phyloP scores from a whole-genome alignment of 2,888 invertebrate species.

The Drosophila lutescens region DNA sequence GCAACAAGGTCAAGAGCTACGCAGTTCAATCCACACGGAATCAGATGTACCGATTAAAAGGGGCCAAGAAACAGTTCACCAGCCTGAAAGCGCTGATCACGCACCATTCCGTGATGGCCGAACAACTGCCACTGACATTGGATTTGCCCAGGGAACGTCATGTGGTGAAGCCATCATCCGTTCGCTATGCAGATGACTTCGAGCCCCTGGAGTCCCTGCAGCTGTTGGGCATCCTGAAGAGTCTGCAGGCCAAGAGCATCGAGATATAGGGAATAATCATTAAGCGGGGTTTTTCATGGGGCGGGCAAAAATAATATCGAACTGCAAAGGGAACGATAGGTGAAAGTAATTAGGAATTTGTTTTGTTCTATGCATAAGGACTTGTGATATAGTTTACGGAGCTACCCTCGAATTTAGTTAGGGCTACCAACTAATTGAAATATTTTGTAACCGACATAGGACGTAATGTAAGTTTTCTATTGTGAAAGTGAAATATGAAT shows the following conservation, averaged over 20 bases:
- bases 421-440: slow-evolving; percentile 39
- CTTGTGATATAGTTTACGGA: slow-evolving; percentile 67
- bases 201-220: slow-evolving; percentile 89
- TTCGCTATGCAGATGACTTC: slow-evolving; percentile 89
- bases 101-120: slow-evolving; percentile 98
- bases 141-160: slow-evolving; percentile 87
- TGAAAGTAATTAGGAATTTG: slow-evolving; percentile 57
- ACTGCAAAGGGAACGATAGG: slow-evolving; percentile 75
- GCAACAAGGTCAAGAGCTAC: slow-evolving; percentile 68
- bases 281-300: slow-evolving; percentile 8
- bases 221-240: slow-evolving; percentile 77
- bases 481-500: slow-evolving; percentile 54
- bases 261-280: slow-evolving; percentile 56
- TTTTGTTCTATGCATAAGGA: slow-evolving; percentile 41
- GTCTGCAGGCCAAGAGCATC: slow-evolving; percentile 75
- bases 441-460: slow-evolving; percentile 32
- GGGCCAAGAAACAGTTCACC: slow-evolving; percentile 97
- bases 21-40: slow-evolving; percentile 65
- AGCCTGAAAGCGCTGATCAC: slow-evolving; percentile 95
- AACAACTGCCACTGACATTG: slow-evolving; percentile 96
- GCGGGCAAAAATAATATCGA: slow-evolving; percentile 47
- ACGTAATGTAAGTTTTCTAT: slow-evolving; percentile 53
- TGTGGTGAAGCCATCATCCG: slow-evolving; percentile 48
- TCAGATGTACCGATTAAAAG: slow-evolving; percentile 86
- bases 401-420: slow-evolving; percentile 31